Percentiles rank a stretch among this genome's conserved stretches.
phyloP scores from a whole-genome alignment of 2,113 vertebrate genomes.

The Dinomys branickii region DNA sequence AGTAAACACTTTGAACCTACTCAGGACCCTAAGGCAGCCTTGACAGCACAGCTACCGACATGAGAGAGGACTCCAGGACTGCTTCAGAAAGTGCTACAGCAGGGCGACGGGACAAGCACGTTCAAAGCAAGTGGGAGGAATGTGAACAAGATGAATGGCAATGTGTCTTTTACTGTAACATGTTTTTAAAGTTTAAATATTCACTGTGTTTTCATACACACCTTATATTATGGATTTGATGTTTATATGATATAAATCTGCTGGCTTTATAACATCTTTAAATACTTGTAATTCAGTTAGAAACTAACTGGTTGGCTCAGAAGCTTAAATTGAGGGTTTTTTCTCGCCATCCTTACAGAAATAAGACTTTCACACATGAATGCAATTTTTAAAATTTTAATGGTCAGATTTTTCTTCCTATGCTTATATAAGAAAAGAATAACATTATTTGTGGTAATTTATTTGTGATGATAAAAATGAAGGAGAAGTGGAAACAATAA shows the following conservation, averaged over 20 bases:
- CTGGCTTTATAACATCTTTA: constrained; percentile 3
- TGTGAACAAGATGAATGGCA: not conserved
- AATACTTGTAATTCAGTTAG: constrained; percentile 53
- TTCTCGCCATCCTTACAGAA: constrained; percentile 37
- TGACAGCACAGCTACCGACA: not conserved
- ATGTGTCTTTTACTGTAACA: not conserved
- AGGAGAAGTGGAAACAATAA: not conserved
- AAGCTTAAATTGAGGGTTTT: constrained; percentile 26
- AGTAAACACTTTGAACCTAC: not conserved
- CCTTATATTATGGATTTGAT: not conserved
- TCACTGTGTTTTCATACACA: not conserved
- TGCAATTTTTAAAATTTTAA: constrained; percentile 50
- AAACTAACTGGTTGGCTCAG: constrained; percentile 58
- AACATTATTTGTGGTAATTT: not conserved
- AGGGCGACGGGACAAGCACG: not conserved
- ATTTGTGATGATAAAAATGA: not conserved
- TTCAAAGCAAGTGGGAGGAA: not conserved
- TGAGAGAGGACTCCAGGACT: not conserved
- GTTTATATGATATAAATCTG: not conserved
- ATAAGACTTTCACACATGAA: constrained; percentile 47
- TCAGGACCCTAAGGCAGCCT: not conserved
- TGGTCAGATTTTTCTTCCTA: constrained; percentile 6
- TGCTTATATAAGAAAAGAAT: not conserved
- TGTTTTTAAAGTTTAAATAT: not conserved
- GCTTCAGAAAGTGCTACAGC: not conserved